Evolutionary conservation across 2,797 vertebrate species (phyloP).

Genomic region (Anabas testudineus): DNA sequence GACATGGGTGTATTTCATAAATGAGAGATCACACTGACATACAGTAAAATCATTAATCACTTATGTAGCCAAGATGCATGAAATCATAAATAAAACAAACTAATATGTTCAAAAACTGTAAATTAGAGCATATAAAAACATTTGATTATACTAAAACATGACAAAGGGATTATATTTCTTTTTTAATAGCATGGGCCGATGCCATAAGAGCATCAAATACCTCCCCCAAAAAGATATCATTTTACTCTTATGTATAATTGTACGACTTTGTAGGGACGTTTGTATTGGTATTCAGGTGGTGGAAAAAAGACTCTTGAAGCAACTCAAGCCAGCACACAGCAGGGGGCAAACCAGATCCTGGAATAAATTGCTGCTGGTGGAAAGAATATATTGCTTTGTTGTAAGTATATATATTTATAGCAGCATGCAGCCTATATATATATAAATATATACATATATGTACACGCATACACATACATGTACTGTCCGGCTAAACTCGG

Average conservation of each 20-base stretch:
- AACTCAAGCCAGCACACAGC: conserved; percentile 64
- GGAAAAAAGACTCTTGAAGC: conserved; percentile 29
- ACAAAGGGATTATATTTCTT: background rate
- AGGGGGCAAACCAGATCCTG: conserved; percentile 78
- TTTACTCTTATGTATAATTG: conserved; percentile 18
- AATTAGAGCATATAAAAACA: background rate
- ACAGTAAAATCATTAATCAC: conserved; percentile 8
- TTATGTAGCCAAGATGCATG: background rate
- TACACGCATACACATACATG: too few relatives aligned
- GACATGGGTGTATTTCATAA: conserved; percentile 9
- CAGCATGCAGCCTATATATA: conserved; percentile 22
- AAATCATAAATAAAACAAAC: background rate
- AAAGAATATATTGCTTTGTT: conserved; percentile 21
- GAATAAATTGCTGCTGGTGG: conserved; percentile 42
- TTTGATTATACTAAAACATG: background rate
- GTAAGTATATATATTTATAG: conserved; percentile 32
- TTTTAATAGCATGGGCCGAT: background rate
- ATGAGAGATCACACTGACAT: conserved; percentile 35
- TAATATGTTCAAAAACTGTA: background rate
- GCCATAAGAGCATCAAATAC: background rate
- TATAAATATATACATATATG: too few relatives aligned
- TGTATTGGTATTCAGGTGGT: conserved; percentile 1
- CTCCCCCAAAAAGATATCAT: conserved; percentile 1
- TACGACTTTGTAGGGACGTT: conserved; percentile 1
- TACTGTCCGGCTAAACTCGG: conserved; percentile 32